Evolutionary conservation across 2,888 invertebrate species (phyloP).

Genomic region (Parasteatoda lunata): DNA sequence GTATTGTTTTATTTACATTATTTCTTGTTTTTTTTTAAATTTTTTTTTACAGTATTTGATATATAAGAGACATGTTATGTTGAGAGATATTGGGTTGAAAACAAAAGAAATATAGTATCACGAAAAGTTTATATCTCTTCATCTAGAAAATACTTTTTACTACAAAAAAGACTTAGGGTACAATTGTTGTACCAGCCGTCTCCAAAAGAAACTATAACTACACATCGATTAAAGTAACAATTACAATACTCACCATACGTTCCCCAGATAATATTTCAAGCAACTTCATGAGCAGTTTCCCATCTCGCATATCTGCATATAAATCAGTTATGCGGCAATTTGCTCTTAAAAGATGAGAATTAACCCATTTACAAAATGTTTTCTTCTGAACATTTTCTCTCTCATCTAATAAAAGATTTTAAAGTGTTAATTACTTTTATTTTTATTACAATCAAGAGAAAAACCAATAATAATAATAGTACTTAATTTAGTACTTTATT

Average conservation of each 20-base stretch:
- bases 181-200: neutral
- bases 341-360: conserved; percentile 97
- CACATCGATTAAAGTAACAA: neutral
- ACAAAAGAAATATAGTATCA: neutral
- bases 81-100: neutral
- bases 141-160: neutral
- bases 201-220: neutral
- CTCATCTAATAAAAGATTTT: conserved; percentile 84
- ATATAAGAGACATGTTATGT: no score
- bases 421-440: neutral
- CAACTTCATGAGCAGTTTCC: conserved; percentile 97
- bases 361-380: conserved; percentile 99
- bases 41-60: no score
- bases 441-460: no score
- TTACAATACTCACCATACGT: conserved; percentile 81
- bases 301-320: conserved; percentile 97
- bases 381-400: conserved; percentile 99
- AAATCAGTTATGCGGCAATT: conserved; percentile 97
- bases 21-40: no score
- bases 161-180: neutral
- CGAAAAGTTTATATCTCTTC: neutral
- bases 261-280: conserved; percentile 99
- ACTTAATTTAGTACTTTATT: no score
- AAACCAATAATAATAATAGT: no score
- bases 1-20: no score